Percentiles rank a stretch among this genome's conserved stretches.
Evolutionary conservation across 2,888 invertebrate genomes (phyloP).

Genomic region (Amphimallon solstitiale): DNA sequence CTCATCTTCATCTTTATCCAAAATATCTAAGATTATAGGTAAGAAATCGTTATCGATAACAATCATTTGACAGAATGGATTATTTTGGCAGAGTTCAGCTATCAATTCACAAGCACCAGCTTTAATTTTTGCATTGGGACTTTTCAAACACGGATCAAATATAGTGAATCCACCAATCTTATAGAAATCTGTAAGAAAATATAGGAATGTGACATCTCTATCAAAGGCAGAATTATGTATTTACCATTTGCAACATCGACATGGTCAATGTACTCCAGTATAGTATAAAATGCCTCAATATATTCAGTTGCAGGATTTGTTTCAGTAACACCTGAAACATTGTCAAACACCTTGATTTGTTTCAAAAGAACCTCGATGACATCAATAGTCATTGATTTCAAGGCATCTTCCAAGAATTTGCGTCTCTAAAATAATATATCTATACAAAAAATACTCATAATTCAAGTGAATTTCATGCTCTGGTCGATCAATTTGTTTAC

Average conservation of each 20-base stretch:
- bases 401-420: conserved; percentile 76
- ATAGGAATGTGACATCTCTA: not conserved
- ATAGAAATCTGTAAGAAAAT: conserved; percentile 71
- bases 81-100: conserved; percentile 86
- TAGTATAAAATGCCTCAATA: conserved; percentile 72
- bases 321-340: conserved; percentile 62
- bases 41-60: conserved; percentile 75
- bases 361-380: conserved; percentile 73
- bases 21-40: conserved; percentile 69
- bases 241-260: conserved; percentile 84
- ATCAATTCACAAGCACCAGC: conserved; percentile 74
- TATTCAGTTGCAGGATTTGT: conserved; percentile 70
- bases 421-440: conserved; percentile 68
- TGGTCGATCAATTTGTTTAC: too few relatives aligned
- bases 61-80: conserved; percentile 80
- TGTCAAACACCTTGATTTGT: conserved; percentile 69
- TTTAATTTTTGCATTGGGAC: conserved; percentile 71
- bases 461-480: not conserved
- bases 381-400: conserved; percentile 76
- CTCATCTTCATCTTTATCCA: conserved; percentile 68
- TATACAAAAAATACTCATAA: not conserved
- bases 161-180: conserved; percentile 84
- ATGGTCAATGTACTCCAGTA: conserved; percentile 76
- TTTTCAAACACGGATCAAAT: conserved; percentile 74
- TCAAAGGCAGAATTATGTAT: conserved; percentile 19